These are phyloP conservation scores for Petrocephalus zakoni DNA, from an alignment of 2,113 vertebrate species.

Conservation along the genomic window DNA sequence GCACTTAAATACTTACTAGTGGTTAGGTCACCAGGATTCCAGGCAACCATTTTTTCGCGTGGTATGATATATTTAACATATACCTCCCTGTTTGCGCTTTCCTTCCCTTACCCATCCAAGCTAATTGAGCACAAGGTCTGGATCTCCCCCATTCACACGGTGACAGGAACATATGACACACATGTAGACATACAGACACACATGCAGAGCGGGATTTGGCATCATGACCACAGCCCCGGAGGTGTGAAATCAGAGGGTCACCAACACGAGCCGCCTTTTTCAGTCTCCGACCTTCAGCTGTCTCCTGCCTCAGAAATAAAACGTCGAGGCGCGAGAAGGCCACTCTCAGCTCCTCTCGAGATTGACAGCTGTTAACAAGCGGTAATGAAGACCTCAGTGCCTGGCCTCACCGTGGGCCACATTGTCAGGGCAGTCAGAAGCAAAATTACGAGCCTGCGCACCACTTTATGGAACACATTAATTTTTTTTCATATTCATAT, in stretches of 20 bases:
- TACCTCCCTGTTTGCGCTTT: background rate
- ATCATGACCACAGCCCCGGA: background rate
- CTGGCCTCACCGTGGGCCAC: background rate
- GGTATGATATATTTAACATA: background rate
- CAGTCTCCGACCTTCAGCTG: background rate
- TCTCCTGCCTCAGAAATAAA: background rate
- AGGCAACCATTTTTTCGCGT: background rate
- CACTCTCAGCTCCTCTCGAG: background rate
- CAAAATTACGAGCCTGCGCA: background rate
- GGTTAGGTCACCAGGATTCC: background rate
- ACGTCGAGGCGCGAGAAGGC: background rate
- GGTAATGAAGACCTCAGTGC: background rate
- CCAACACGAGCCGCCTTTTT: background rate
- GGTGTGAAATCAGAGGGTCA: background rate
- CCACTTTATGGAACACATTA: background rate
- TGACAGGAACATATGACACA: background rate
- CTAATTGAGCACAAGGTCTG: background rate
- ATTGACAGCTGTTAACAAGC: conserved; percentile 6
- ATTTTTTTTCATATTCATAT: background rate
- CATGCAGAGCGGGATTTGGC: background rate
- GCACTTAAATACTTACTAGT: background rate
- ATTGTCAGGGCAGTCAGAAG: background rate
- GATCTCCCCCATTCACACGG: background rate
- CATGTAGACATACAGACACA: background rate
- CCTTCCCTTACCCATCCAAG: background rate